Conservation (phyloP, 2,888 invertebrate genomes). For the Pterobdella sp. region DNA sequence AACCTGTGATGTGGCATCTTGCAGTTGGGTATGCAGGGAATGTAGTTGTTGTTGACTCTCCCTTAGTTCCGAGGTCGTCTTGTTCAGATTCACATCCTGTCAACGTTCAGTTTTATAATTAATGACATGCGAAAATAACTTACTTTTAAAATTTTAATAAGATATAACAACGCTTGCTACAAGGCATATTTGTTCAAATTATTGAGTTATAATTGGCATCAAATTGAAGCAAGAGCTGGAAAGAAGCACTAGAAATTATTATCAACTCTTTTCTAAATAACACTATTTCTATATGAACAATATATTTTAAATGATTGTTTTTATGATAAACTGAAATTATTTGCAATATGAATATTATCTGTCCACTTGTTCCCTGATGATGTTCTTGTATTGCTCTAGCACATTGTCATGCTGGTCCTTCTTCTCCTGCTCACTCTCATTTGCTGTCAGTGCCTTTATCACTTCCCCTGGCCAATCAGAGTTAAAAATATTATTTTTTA, state of each 20-base stretch:
- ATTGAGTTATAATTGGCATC: too few species aligned
- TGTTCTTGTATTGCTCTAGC: conserved; percentile 73
- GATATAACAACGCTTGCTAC: too few species aligned
- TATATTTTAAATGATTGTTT: too few species aligned
- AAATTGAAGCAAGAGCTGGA: too few species aligned
- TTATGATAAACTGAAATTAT: too few species aligned
- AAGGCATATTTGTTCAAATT: too few species aligned
- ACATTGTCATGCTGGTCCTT: conserved; percentile 51
- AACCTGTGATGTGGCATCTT: conserved; percentile 56
- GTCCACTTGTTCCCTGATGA: conserved; percentile 80
- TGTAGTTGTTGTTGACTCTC: conserved; percentile 42
- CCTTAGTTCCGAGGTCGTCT: conserved; percentile 42
- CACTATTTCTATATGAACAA: too few species aligned
- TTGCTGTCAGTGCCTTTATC: conserved; percentile 47
- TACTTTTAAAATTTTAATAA: too few species aligned
- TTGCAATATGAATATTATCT: background rate
- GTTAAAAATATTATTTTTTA: background rate
- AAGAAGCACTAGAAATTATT: too few species aligned
- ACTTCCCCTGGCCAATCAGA: conserved; percentile 45
- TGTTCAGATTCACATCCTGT: conserved; percentile 48
- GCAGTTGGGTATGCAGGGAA: conserved; percentile 53
- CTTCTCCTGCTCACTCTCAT: conserved; percentile 43
- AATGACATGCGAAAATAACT: too few species aligned
- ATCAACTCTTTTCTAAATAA: too few species aligned
- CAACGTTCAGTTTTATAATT: background rate